Conservation (phyloP, 2,797 vertebrate species). For the Sus cebifrons region DNA sequence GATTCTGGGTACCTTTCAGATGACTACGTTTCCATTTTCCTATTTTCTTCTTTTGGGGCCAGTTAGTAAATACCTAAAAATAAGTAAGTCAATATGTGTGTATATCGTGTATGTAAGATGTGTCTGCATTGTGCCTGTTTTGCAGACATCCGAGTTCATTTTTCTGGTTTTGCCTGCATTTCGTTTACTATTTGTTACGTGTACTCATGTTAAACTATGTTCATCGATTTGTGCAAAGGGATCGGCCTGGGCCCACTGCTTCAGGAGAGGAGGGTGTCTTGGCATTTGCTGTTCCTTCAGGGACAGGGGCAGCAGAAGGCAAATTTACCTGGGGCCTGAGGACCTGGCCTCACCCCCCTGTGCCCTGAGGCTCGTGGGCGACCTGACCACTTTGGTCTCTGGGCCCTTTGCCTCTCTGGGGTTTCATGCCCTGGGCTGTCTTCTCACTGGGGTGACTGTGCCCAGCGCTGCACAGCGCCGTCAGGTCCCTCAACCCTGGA, state of each 20-base stretch:
- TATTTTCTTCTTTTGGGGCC: background rate
- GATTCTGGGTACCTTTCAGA: too few species aligned
- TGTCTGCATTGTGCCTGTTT: fast-evolving
- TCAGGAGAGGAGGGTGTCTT: fast-evolving
- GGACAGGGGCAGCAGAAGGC: background rate
- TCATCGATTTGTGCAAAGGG: fast-evolving
- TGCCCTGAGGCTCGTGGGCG: background rate
- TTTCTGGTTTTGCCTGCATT: too few species aligned
- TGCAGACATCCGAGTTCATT: fast-evolving
- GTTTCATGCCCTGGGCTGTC: background rate
- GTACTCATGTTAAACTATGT: fast-evolving
- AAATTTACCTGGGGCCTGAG: too few species aligned
- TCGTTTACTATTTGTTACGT: background rate
- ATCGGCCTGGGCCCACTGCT: fast-evolving
- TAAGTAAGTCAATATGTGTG: background rate
- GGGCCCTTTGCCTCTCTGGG: background rate
- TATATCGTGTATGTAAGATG: fast-evolving
- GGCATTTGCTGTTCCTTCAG: fast-evolving
- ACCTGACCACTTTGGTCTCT: fast-evolving
- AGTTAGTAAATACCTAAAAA: background rate
- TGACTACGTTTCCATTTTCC: background rate
- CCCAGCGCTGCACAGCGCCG: too few species aligned
- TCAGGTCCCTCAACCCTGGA: background rate
- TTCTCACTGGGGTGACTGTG: background rate
- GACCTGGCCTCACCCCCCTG: background rate